A percentile compares a stretch with the other conserved stretches of the same genome.
These are phyloP conservation scores for Calyptommatus sinebrachiatus DNA, from an alignment of 2,113 vertebrate genomes.

Conservation along the genomic window DNA sequence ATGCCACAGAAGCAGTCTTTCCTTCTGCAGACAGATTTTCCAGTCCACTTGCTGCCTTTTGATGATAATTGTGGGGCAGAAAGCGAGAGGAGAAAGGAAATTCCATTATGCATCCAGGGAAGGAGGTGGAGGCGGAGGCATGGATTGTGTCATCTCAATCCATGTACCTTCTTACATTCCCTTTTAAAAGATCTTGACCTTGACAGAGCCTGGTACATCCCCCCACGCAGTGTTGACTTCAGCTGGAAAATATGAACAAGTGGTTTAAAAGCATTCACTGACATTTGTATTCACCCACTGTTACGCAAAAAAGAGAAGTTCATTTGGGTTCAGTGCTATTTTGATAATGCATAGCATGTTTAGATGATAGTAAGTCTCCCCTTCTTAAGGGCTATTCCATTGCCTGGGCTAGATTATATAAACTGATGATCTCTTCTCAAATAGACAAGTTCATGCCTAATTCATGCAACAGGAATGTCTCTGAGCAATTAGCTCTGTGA, in stretches of 20 bases:
- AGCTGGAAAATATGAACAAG: slow-evolving; percentile 33
- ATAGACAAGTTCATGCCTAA: not conserved
- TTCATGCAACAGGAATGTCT: not conserved
- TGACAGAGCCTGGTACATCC: slow-evolving; percentile 26
- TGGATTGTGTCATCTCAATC: too few relatives aligned
- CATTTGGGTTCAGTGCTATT: slow-evolving; percentile 14
- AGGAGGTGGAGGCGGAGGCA: too few relatives aligned
- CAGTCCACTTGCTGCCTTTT: too few relatives aligned
- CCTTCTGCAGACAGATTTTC: too few relatives aligned
- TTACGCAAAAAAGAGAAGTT: slow-evolving; percentile 26
- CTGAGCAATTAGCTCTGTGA: too few relatives aligned
- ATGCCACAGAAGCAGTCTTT: too few relatives aligned
- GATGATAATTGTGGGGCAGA: too few relatives aligned
- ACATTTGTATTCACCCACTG: slow-evolving; percentile 18
- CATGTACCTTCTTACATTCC: slow-evolving; percentile 13
- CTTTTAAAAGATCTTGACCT: slow-evolving; percentile 10
- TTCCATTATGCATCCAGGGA: too few relatives aligned
- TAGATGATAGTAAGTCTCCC: not conserved
- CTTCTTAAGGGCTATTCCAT: not conserved
- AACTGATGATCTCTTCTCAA: not conserved
- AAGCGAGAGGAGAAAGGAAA: too few relatives aligned
- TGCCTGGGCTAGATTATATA: not conserved
- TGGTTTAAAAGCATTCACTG: slow-evolving; percentile 24
- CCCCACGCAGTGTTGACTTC: slow-evolving; percentile 22
- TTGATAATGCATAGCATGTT: not conserved